Evolutionary conservation across 2,888 invertebrate species (phyloP), one percentile per base, ranked within the genome.

Genomic region (Thalpophila matura): DNA sequence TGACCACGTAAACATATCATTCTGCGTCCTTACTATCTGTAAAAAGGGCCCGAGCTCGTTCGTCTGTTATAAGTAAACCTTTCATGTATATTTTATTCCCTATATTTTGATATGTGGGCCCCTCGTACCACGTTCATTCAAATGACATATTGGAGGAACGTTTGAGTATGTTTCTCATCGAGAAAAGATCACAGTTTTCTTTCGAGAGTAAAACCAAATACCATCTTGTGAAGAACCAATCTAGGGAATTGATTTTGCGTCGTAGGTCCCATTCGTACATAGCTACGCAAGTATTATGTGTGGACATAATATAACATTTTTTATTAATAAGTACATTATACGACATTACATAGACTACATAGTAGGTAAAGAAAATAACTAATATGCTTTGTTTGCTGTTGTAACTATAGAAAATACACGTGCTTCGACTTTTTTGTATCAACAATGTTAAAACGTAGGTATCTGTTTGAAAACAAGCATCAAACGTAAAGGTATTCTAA

Each of bases 1-100:
- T 89, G 90, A 90, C 89, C 88, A 89, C 85, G 87, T 90, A 89
- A 90, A 91, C 90, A 89, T 91, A 88, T 89, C 85, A 85, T 86
- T 86, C 77, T 81, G 79, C 70, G 76, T 83, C 84, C 83, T 82
- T 86, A 87, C 88, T 89, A 89, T 89, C 87, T 84, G 74, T 75
- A 74, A 80, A 88, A 89, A 88, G 86, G 87, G 86, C 83, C 85
- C 78, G 77, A 79, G 85, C 82, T 87, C 86, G 82, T 81, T 86
- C 86, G 83, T 85, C 86, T 89, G 89, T 89, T 91, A 89, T 89
- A 88, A 91, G 90, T 89, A 89, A 92, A 91, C 90, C 91, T 91
- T 93, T 93, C 89, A 92, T 92, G 90, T 93, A 91, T 91, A 90
- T 91, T 92, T 93, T 91, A 91, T 90, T 91, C 85, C 84, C 84